These are phyloP conservation scores for Agrochola lota DNA, from an alignment of 2,888 invertebrate species.

Conservation along the genomic window DNA sequence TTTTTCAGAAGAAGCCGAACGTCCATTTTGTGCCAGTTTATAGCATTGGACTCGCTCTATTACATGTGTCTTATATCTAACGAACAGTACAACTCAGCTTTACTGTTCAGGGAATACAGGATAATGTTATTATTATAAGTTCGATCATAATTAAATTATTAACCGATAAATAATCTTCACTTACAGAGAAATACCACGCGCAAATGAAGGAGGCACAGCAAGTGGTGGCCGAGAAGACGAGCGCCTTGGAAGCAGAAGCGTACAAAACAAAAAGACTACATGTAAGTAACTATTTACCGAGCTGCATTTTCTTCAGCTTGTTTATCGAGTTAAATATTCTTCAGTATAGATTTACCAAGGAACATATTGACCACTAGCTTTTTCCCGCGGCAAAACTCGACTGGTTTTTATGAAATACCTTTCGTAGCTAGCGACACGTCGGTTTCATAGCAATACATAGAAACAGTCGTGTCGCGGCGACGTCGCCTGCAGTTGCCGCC, in stretches of 20 bases:
- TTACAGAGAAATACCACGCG: constrained; percentile 97
- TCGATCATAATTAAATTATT: neutral
- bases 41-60: neutral
- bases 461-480: too few species aligned
- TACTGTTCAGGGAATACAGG: neutral
- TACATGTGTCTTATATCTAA: neutral
- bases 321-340: too few species aligned
- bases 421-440: too few species aligned
- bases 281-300: constrained; percentile 81
- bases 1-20: too few species aligned
- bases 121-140: neutral
- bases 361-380: neutral
- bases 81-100: neutral
- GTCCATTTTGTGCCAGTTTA: neutral
- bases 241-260: constrained; percentile 98
- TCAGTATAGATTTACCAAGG: neutral
- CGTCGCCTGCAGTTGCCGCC: too few species aligned
- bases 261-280: constrained; percentile 98
- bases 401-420: too few species aligned
- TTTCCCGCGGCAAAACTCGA: too few species aligned
- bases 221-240: constrained; percentile 99
- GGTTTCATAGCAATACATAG: too few species aligned
- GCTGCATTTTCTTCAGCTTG: neutral
- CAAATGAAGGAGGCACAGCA: constrained; percentile 99
- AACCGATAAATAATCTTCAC: neutral